Base-by-base conservation (phyloP, 2,113 vertebrate species). In the Hemiprocne comata region DNA sequence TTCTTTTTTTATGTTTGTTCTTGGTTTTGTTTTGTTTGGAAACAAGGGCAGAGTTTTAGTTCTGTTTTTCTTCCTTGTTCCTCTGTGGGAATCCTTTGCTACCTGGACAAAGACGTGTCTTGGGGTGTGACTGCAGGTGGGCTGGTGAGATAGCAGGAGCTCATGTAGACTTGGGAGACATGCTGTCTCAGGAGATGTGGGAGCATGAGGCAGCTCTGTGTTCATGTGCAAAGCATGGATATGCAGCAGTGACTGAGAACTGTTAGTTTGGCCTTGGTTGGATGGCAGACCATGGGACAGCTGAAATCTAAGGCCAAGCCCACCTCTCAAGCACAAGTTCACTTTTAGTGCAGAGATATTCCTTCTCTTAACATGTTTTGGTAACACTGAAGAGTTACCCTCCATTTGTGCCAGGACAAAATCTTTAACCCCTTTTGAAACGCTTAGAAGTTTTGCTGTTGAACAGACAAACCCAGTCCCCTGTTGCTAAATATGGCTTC, bases 51-150 rank as follows among this genome's bases (percentile, higher is more conserved):
- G 9, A n/a, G 25, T 36, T 76, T 66, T 21, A 69, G 15, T 72
- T 91, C 16, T 69, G 31, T 9, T 92, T 85, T 89, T 42, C 26
- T 64, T 84, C n/a, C 14, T 77, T 58, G 23, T 78, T 85, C 25
- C 48, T 87, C 34, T 55, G 11, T 78, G 77, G 53, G 58, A 85
- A 57, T 62, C 6, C 9, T 58, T 28, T 51, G 46, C 36, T 78
- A 0, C 0, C 31, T 62, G 55, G 28, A 51, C 50, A 62, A 48
- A 70, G 53, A 50, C 1, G 0, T 40, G 11, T 18, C 18, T n/a
- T n/a, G 20, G 9, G 4, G 5, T n/a, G 6, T 71, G 46, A 28
- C 51, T 53, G 46, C 15, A 20, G 42, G 15, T 29, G 48, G 6
- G 85, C 48, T 76, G 57, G 40, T 73, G 82, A 15, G 14, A 4